Base-by-base conservation (phyloP, 2,888 invertebrate species). In the Heliconius hortense region DNA sequence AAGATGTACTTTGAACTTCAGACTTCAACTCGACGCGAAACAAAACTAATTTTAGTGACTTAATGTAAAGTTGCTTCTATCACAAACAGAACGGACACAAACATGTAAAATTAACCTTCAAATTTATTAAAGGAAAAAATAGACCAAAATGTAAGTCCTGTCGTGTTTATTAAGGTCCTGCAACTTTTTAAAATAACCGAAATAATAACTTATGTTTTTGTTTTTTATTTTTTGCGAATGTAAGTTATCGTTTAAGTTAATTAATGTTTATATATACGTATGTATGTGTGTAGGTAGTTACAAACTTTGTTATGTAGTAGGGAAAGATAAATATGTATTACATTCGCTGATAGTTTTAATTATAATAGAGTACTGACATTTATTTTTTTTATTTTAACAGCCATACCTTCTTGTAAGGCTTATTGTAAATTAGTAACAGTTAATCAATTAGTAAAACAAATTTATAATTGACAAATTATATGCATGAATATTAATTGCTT, bases 101-200 rank as follows among this genome's bases (percentile, higher is more conserved):
- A 24, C 24, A 7, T 66, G 66, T 26, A 39, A 39, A 66, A 15
- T 43, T 43, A 66, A 66, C 66, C 66, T 66, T 66, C 24, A 43
- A 66, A 24, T 66, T 66, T 66, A 39, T 66, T 66, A 39, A 39
- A 39, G 24, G 5, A 13, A 66, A 66, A 66, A 66, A 39, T 39
- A 66, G 39, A 66, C 66, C 66, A 66, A 39, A 66, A 66, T 24
- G 64, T 63, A 63, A 35, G 35, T 39, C 66, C 24, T 66, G 39
- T 8, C 66, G 24, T 66, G 39, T 66, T 66, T 66, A 43, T 66
- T 66, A 66, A 66, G 13, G 39, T 43, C 24, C 66, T 43, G 39
- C 66, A 66, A 66, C 39, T 66, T 66, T 66, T 66, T 24, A 66
- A 66, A 26, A 39, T n/a, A 64, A 64, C 39, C n/a, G 35, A 64